A percentile compares a stretch with the other conserved stretches of the same genome.
Evolutionary conservation across 92 coral and sea anemone genomes (phyloP).

Genomic region (Paragorgia papillata): DNA sequence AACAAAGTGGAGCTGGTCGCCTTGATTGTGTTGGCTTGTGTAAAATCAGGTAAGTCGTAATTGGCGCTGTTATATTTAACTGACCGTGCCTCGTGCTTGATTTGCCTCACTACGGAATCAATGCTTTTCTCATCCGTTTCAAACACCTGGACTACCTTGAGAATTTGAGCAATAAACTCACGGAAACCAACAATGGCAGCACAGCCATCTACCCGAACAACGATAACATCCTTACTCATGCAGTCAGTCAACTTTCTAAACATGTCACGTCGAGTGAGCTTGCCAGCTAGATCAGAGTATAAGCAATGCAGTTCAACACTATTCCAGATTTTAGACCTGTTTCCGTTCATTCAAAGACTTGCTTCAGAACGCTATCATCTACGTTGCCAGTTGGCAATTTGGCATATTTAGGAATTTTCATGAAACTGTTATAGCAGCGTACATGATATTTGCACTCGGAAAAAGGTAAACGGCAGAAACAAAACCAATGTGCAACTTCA

Average conservation of each 20-base stretch:
- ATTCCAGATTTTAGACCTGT: not conserved
- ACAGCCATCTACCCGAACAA: slow-evolving; percentile 20
- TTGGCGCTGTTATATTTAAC: slow-evolving; percentile 4
- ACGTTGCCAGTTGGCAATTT: slow-evolving; percentile 1
- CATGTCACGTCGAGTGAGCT: slow-evolving; percentile 3
- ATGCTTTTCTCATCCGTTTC: not conserved
- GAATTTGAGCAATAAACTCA: slow-evolving; percentile 6
- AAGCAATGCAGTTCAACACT: slow-evolving; percentile 11
- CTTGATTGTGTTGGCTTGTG: slow-evolving; percentile 3
- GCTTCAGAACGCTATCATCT: slow-evolving; percentile 7
- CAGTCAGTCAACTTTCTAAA: slow-evolving; percentile 20
- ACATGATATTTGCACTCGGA: slow-evolving; percentile 13
- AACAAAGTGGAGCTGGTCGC: slow-evolving; percentile 10
- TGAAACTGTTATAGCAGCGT: slow-evolving; percentile 5
- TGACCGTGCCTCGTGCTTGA: slow-evolving; percentile 12
- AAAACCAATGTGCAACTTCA: slow-evolving; percentile 10
- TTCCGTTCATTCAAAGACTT: not conserved
- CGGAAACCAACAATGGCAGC: slow-evolving; percentile 31
- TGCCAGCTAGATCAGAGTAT: not conserved
- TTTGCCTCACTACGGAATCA: slow-evolving; percentile 9
- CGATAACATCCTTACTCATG: not conserved
- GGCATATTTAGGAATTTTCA: slow-evolving; percentile 5
- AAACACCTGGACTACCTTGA: slow-evolving; percentile 8
- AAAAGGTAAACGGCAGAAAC: not conserved
- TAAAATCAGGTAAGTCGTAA: slow-evolving; percentile 19